phyloP scores from a whole-genome alignment of 2,797 vertebrate genomes.

The Peromyscus nudipes region DNA sequence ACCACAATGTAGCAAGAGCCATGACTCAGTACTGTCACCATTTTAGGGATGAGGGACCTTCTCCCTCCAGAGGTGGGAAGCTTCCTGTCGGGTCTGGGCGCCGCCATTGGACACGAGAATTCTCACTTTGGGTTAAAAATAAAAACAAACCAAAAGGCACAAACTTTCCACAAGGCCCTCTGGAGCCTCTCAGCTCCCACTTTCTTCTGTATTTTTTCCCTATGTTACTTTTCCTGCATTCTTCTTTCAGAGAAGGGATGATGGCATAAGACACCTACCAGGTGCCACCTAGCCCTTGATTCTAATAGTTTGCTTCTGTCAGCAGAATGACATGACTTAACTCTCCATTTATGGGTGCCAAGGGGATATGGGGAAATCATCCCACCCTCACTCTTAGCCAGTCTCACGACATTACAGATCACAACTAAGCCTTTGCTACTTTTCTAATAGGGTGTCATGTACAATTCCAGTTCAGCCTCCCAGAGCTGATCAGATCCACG shows the following conservation, averaged over 20 bases:
- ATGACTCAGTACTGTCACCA: background rate
- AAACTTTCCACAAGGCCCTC: background rate
- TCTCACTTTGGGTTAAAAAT: constrained; percentile 1
- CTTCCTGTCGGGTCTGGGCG: background rate
- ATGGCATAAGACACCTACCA: background rate
- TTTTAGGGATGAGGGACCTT: constrained; percentile 25
- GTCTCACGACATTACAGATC: background rate
- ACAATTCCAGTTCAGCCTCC: constrained; percentile 2
- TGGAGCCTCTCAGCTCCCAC: background rate
- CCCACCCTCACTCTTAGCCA: background rate
- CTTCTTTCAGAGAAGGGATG: background rate
- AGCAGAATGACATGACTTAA: background rate
- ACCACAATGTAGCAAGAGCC: background rate
- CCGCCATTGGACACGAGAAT: background rate
- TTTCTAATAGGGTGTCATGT: background rate
- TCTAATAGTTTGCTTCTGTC: background rate
- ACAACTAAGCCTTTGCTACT: background rate
- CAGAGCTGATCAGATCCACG: background rate
- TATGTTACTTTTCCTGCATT: background rate
- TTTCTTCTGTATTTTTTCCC: background rate
- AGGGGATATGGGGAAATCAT: background rate
- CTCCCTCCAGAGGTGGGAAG: background rate
- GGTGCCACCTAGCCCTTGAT: background rate
- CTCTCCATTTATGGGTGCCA: background rate
- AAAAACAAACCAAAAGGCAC: background rate